Evolutionary conservation across 2,113 vertebrate species (phyloP), one percentile per base, ranked within the genome.

Genomic region (Nothocercus nigrocapillus): DNA sequence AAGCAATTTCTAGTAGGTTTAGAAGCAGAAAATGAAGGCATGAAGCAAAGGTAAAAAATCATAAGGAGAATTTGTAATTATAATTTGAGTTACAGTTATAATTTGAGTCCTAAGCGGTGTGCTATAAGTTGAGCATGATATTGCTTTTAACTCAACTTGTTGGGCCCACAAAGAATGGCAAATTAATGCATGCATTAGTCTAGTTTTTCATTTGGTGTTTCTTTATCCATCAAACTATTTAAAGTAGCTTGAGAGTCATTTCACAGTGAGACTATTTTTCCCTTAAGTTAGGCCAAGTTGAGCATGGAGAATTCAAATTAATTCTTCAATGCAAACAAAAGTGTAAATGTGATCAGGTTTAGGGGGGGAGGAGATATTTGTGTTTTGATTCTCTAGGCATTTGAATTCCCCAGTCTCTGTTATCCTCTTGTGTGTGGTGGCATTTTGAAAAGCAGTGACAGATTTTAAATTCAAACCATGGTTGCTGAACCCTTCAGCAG

Each of bases 401-500:
- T 83, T 95, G 34, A 86, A 2, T 83, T 91, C 88, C 68, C 61
- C 34, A 27, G 80, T 77, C 66, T 62, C 69, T 64, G 68, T 75
- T 64, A 56, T 90, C 20, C 59, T 67, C 51, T 64, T 53, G 34
- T 24, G 25, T 61, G 17, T 82, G 69, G 77, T 84, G 69, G 77
- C 95, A 90, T 92, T 93, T 96, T 70, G 89, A 93, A 92, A 93
- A 85, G 92, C 83, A 90, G 13, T 92, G 92, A 93, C 86, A 92
- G 90, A 86, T 87, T 92, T 77, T 84, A 95, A 95, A 94, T 93
- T 89, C 89, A 93, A 11, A 83, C 73, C 83, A 84, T 92, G 86
- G 91, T 53, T 88, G 66, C 83, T 93, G 95, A 94, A 93, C 94
- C 77, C 1, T 95, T 97, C 90, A 72, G 69, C 12, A 75, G 86